Evolutionary conservation across 2,888 invertebrate genomes (phyloP).

Genomic region (Metacarcinus magister): DNA sequence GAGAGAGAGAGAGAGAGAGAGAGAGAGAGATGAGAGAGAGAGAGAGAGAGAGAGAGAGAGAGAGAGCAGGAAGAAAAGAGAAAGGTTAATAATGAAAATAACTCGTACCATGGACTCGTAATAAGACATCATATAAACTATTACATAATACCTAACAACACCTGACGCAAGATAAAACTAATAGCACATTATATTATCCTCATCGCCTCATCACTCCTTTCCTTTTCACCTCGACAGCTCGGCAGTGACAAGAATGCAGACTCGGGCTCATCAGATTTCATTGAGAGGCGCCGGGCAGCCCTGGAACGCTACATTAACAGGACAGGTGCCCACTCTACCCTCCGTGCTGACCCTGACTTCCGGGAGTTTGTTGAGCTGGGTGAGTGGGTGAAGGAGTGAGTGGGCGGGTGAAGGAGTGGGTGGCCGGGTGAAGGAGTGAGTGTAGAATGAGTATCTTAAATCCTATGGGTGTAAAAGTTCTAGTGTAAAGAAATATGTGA

Average conservation of each 20-base stretch:
- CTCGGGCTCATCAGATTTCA: slow-evolving; percentile 88
- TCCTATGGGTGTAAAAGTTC: no score
- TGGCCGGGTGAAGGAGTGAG: no score
- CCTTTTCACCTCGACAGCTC: slow-evolving; percentile 62
- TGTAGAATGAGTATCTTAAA: neutral
- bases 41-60: neutral
- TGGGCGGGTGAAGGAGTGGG: neutral
- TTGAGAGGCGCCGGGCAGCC: slow-evolving; percentile 95
- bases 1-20: no score
- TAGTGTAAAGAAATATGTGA: no score
- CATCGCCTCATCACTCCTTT: no score
- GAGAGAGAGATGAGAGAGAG: no score
- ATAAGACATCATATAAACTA: neutral
- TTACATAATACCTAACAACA: neutral
- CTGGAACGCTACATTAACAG: slow-evolving; percentile 96
- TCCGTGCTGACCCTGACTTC: slow-evolving; percentile 97
- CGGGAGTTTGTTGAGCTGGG: slow-evolving; percentile 97
- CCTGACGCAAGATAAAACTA: no score
- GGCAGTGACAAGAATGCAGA: slow-evolving; percentile 79
- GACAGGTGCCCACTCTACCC: slow-evolving; percentile 93
- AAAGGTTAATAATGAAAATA: no score
- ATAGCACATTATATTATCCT: neutral
- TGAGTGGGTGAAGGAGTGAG: slow-evolving; percentile 84
- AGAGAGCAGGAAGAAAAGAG: no score
- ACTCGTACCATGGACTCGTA: neutral